Evolutionary conservation across 1,140 invertebrate genomes (phyloP), one percentile per base, ranked within the genome.

Genomic region (Harpegnathos saltator): DNA sequence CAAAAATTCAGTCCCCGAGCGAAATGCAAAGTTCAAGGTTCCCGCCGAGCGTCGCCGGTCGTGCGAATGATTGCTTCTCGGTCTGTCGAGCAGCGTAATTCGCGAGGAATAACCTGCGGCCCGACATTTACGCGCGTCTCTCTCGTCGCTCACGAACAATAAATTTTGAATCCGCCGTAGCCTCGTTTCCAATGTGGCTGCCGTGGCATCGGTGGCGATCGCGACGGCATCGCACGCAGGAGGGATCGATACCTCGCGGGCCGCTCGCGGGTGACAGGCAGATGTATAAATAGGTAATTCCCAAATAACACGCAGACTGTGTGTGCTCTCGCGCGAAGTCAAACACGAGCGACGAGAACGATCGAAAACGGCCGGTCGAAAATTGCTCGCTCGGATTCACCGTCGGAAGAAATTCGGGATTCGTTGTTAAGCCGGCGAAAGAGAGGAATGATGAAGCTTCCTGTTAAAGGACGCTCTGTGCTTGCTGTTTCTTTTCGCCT

Each of bases 21-120:
- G 81, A 84, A 75, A 80, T 80, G 69, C 69, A 74, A 72, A 80
- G 85, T 88, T 88, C 86, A 88, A 88, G 86, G 82, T 87, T 88
- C 66, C 58, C 38, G 69, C 62, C 74, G 85, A 74, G 73, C 61
- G 50, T 87, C 65, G 82, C 19, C 69, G 63, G 68, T 88, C 82
- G 73, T 69, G 81, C 86, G 63, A 88, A 84, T 88, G 82, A 88
- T 88, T 87, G 69, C 74, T 86, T 87, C 66, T 86, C 81, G 85
- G 84, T 87, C 85, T 83, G 81, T 24, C 85, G 82, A 71, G 63
- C 82, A 11, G 24, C 52, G 48, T 87, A 87, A 88, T 68, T n/a
- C 52, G 50, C 22, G 7, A 66, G 38, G 1, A 15, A 22, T 61
- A 44, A 69, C 50, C 59, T 86, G 73, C 85, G 52, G 38, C 71